Percentiles rank a stretch among this genome's conserved stretches.
These are phyloP conservation scores for Nesometra sesokonis DNA, from an alignment of 35 echinoderm and acorn worm genomes.

Conservation along the genomic window DNA sequence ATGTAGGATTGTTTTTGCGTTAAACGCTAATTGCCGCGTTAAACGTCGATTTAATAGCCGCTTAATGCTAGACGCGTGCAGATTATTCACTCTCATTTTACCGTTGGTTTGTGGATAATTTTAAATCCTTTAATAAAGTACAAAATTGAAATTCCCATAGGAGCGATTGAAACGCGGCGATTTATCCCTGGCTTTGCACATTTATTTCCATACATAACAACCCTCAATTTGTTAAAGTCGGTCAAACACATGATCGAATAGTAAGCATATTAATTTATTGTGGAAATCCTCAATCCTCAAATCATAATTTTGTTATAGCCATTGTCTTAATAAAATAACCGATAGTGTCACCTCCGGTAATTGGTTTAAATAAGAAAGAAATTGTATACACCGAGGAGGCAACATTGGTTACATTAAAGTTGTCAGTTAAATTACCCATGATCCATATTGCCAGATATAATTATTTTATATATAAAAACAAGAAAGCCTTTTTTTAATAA, in stretches of 20 bases:
- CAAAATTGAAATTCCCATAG: neutral
- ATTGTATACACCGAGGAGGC: no score
- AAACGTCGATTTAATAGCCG: no score
- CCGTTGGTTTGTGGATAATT: neutral
- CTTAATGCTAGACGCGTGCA: no score
- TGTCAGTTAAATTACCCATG: no score
- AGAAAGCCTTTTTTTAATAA: no score
- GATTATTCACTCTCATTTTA: neutral
- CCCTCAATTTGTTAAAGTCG: neutral
- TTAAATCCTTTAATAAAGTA: neutral
- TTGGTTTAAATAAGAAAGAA: neutral
- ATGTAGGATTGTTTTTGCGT: neutral
- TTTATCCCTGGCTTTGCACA: neutral
- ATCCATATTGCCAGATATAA: no score
- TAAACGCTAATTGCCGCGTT: neutral
- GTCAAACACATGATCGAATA: neutral
- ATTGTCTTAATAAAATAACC: neutral
- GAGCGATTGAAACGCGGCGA: neutral
- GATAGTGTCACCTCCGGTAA: neutral
- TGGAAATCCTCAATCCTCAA: neutral
- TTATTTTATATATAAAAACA: no score
- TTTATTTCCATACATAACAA: neutral
- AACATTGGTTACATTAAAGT: no score
- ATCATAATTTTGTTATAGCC: neutral
- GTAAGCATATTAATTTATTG: no score